Percentiles rank a stretch among this genome's conserved stretches.
These are phyloP conservation scores for Podotricha telesiphe DNA, from an alignment of 2,888 invertebrate species.

Conservation along the genomic window DNA sequence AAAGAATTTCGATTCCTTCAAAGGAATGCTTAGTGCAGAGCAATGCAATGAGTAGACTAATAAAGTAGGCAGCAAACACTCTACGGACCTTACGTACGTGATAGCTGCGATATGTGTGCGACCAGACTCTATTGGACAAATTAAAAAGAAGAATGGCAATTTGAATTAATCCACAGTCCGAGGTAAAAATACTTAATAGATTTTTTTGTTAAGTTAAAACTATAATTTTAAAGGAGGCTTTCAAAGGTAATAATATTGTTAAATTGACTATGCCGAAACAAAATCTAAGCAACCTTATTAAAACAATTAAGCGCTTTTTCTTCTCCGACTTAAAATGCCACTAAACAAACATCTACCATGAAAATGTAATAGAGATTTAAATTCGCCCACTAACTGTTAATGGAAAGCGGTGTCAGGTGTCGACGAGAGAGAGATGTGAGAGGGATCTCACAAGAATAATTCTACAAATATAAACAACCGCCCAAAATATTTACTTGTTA, in stretches of 20 bases:
- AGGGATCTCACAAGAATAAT: conserved; percentile 26
- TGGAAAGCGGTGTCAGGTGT: conserved; percentile 31
- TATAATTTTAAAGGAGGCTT: too few species aligned
- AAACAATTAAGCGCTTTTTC: background rate
- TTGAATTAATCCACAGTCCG: background rate
- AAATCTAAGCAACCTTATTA: background rate
- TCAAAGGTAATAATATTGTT: background rate
- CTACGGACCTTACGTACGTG: conserved; percentile 12
- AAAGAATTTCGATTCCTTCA: conserved; percentile 13
- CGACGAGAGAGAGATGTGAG: too few species aligned
- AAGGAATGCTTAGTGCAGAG: conserved; percentile 18
- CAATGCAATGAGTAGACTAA: conserved; percentile 24
- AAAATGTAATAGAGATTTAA: conserved; percentile 23
- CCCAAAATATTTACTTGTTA: conserved; percentile 7
- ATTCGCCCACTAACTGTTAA: conserved; percentile 33
- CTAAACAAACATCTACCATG: conserved; percentile 21
- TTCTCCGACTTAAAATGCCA: conserved; percentile 6
- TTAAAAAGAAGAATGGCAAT: conserved; percentile 19
- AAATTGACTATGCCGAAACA: background rate
- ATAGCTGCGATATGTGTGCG: conserved; percentile 15
- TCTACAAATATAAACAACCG: conserved; percentile 8
- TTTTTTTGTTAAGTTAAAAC: too few species aligned
- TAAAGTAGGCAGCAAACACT: conserved; percentile 20
- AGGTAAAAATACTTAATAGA: conserved; percentile 5
- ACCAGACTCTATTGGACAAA: conserved; percentile 11